Evolutionary conservation across 2,113 vertebrate species (phyloP).

Genomic region (Cryptomyrus ogoouensis): DNA sequence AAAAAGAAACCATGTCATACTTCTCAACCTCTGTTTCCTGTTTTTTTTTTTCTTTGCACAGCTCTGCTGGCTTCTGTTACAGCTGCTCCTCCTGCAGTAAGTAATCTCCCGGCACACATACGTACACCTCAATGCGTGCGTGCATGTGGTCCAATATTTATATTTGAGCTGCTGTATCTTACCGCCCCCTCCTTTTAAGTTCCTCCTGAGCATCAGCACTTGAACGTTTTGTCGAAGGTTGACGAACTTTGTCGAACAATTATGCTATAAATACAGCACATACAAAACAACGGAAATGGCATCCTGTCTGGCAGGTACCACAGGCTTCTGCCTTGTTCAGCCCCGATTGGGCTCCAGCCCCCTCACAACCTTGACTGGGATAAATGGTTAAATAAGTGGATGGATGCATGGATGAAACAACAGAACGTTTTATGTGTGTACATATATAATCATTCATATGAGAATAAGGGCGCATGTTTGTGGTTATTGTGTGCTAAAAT

Average conservation of each 20-base stretch:
- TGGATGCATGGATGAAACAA: background rate
- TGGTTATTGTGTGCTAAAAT: no score
- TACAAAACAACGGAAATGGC: background rate
- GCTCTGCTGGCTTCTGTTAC: background rate
- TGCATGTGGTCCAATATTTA: background rate
- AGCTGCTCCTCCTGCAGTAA: background rate
- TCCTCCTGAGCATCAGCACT: background rate
- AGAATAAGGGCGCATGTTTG: no score
- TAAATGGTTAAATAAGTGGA: background rate
- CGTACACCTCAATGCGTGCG: background rate
- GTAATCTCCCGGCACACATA: background rate
- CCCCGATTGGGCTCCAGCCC: background rate
- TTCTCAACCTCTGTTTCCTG: background rate
- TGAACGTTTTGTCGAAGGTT: background rate
- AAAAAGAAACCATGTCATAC: background rate
- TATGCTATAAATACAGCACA: background rate
- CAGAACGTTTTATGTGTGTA: background rate
- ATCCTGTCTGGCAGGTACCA: background rate
- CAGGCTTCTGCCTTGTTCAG: background rate
- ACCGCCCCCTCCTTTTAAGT: background rate
- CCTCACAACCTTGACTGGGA: background rate
- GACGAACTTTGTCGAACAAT: background rate
- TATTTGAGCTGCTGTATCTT: background rate
- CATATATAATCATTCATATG: background rate
- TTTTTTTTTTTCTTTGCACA: background rate